Base-by-base conservation (phyloP, 35 echinoderm and acorn worm genomes). In the Antedon bifida region DNA sequence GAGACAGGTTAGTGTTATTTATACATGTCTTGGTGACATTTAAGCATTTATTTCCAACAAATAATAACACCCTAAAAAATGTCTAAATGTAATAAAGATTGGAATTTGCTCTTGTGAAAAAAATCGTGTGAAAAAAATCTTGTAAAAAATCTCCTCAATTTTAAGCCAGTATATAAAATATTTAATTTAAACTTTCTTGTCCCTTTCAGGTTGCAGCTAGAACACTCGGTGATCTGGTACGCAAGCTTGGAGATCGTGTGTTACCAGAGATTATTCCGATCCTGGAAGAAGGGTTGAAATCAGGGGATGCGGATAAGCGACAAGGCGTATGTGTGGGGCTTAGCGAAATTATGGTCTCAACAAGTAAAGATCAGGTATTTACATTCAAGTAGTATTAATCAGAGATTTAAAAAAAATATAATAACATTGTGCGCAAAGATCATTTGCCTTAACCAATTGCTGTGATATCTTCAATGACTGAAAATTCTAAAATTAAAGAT, bases 271-370 rank as follows among this genome's bases (percentile, higher is more conserved):
- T 99, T 29, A 92, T 99, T 38, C 95, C 95, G 21, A 92, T 92
- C 51, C 55, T 99, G 76, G 88, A 92, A 77, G 90, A 92, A 74
- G 91, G 95, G 35, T 42, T 99, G 83, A 84, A 99, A n/a, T 99
- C 95, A 0, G 77, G 73, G 14, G 83, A 99, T 75, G 92, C 91
- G 76, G 95, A 99, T 73, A 91, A 92, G 76, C 84, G 95, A 76
- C 95, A 99, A 84, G 95, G 95, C 30, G 93, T 96, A 0, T 96
- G 93, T 79, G 90, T 96, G 0, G 93, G 93, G 5, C 90, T 96
- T 4, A 89, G 90, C 78, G 93, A 96, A 80, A 96, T 96, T 36
- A 96, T 96, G 90, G 84, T 78, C 32, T 96, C 93, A 19, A 96
- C 93, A 32, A 91, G 89, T 82, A 96, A 56, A 55, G 90, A 96